phyloP scores from a whole-genome alignment of 2,113 vertebrate species.

The Maylandia zebra region DNA sequence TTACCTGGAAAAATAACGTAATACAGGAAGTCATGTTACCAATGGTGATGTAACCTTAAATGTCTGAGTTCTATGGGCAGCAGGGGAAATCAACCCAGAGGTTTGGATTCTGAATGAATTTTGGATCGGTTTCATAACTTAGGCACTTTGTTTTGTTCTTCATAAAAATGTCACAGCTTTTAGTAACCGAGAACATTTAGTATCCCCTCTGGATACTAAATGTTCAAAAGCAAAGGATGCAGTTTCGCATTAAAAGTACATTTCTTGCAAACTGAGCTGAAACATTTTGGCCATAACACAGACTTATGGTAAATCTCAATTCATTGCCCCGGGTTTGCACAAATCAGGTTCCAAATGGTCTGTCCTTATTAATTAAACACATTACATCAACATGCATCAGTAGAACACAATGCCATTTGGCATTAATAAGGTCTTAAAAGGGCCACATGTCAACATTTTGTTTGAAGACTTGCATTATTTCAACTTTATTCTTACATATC shows the following conservation, averaged over 20 bases:
- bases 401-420: neutral
- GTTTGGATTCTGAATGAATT: neutral
- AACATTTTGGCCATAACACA: neutral
- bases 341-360: rapidly evolving
- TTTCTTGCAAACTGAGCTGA: neutral
- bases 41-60: neutral
- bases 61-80: neutral
- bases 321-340: rapidly evolving
- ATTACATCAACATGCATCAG: neutral
- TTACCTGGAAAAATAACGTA: neutral
- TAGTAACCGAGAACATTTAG: neutral
- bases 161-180: neutral
- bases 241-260: neutral
- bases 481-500: neutral
- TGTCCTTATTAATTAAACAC: neutral
- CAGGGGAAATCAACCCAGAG: neutral
- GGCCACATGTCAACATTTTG: rapidly evolving
- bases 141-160: neutral
- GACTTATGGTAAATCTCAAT: neutral
- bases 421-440: neutral
- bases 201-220: neutral
- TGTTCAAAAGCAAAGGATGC: neutral
- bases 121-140: neutral
- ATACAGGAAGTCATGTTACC: neutral
- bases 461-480: neutral